A percentile compares a stretch with the other conserved stretches of the same genome.
These are phyloP conservation scores for Sardina pilchardus DNA, from an alignment of 2,113 vertebrate genomes.

Conservation along the genomic window DNA sequence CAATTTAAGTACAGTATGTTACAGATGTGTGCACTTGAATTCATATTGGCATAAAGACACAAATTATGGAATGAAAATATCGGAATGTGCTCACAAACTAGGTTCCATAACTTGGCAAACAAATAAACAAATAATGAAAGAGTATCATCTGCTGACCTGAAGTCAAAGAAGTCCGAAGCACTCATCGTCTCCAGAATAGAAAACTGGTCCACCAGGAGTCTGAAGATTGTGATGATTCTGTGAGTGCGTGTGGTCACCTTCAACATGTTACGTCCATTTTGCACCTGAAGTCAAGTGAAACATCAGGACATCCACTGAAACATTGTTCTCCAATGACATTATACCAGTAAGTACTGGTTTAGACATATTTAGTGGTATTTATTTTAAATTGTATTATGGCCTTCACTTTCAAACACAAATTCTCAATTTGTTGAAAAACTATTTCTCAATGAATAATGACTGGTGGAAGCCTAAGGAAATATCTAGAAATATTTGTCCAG, in stretches of 20 bases:
- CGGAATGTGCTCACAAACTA: too few species aligned
- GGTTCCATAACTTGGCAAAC: too few species aligned
- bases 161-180: constrained; percentile 92
- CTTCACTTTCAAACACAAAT: background rate
- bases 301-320: background rate
- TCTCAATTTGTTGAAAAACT: too few species aligned
- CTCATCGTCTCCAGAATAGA: constrained; percentile 93
- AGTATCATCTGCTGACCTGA: constrained; percentile 75
- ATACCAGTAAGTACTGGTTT: too few species aligned
- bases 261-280: constrained; percentile 93
- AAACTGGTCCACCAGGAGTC: constrained; percentile 90
- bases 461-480: too few species aligned
- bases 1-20: too few species aligned
- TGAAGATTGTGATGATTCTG: constrained; percentile 86
- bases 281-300: constrained; percentile 70
- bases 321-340: background rate
- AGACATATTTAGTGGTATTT: too few species aligned
- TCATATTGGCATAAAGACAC: background rate
- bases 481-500: too few species aligned
- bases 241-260: constrained; percentile 89
- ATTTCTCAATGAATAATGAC: too few species aligned
- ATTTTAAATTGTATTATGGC: background rate
- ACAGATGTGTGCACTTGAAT: background rate
- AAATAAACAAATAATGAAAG: background rate
- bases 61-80: background rate